Evolutionary conservation across 2,888 invertebrate genomes (phyloP).

Genomic region (Hoplodrina blanda): DNA sequence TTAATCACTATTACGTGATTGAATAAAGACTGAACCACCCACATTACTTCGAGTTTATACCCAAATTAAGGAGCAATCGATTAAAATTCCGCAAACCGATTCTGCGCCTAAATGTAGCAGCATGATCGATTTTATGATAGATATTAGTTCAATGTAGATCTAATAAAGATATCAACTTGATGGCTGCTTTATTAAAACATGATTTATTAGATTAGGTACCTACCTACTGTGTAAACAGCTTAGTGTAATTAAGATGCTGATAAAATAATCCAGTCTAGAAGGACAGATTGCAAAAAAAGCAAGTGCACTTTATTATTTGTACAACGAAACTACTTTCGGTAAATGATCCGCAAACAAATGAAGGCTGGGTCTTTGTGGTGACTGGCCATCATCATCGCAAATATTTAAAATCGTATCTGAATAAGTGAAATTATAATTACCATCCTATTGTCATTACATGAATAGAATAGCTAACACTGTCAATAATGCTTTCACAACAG

Average conservation of each 20-base stretch:
- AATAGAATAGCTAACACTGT: slow-evolving; percentile 45
- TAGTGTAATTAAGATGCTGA: slow-evolving; percentile 62
- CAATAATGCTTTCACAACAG: slow-evolving; percentile 56
- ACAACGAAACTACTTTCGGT: background rate
- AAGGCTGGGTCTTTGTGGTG: slow-evolving; percentile 7
- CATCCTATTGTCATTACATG: slow-evolving; percentile 56
- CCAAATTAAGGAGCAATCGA: slow-evolving; percentile 55
- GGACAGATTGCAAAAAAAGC: slow-evolving; percentile 12
- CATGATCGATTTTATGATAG: slow-evolving; percentile 59
- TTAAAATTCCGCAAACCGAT: slow-evolving; percentile 63
- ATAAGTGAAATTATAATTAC: slow-evolving; percentile 61
- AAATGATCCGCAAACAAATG: slow-evolving; percentile 23
- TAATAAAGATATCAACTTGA: slow-evolving; percentile 83
- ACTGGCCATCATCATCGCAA: slow-evolving; percentile 28
- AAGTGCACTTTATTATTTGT: background rate
- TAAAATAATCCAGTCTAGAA: slow-evolving; percentile 44
- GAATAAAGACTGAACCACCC: slow-evolving; percentile 52
- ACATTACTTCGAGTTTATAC: slow-evolving; percentile 39
- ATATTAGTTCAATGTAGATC: slow-evolving; percentile 79
- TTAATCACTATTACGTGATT: slow-evolving; percentile 58
- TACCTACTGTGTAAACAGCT: slow-evolving; percentile 74
- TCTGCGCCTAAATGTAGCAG: slow-evolving; percentile 65
- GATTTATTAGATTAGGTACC: slow-evolving; percentile 78
- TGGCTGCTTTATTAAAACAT: slow-evolving; percentile 77
- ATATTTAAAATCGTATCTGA: slow-evolving; percentile 21